Conservation (phyloP, 2,797 vertebrate species). For the Nothura maculosa region DNA sequence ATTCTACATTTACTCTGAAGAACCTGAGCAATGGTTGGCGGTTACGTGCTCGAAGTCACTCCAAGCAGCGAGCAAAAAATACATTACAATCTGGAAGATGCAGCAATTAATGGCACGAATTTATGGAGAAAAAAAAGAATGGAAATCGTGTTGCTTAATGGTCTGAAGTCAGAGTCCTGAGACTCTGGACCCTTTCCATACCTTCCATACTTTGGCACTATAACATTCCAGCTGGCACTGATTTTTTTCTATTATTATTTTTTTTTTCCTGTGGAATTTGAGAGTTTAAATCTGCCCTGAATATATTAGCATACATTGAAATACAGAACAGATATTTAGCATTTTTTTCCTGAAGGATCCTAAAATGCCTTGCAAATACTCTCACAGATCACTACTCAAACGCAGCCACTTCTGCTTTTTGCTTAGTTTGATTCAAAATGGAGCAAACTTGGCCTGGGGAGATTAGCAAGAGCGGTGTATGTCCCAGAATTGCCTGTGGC, state of each 20-base stretch:
- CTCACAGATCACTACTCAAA: background rate
- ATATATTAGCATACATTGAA: slow-evolving; percentile 32
- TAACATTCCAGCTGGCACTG: background rate
- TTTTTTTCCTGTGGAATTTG: background rate
- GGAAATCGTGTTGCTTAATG: background rate
- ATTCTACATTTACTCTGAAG: fast-evolving
- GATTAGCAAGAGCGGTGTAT: background rate
- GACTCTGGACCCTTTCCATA: background rate
- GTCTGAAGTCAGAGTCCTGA: background rate
- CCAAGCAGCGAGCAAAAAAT: background rate
- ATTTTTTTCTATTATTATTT: background rate
- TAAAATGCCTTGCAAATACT: slow-evolving; percentile 17
- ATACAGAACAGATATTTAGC: slow-evolving; percentile 42
- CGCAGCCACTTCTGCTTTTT: background rate
- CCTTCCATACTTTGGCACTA: background rate
- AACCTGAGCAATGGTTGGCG: background rate
- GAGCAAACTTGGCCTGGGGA: background rate
- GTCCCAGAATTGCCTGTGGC: fast-evolving
- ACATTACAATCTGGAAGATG: background rate
- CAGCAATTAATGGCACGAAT: background rate
- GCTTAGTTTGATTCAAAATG: background rate
- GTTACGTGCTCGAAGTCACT: background rate
- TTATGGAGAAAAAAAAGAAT: background rate
- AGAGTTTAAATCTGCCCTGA: background rate
- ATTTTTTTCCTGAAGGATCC: slow-evolving; percentile 55